phyloP scores from a whole-genome alignment of 2,888 invertebrate genomes.

The Xylocampa areola region DNA sequence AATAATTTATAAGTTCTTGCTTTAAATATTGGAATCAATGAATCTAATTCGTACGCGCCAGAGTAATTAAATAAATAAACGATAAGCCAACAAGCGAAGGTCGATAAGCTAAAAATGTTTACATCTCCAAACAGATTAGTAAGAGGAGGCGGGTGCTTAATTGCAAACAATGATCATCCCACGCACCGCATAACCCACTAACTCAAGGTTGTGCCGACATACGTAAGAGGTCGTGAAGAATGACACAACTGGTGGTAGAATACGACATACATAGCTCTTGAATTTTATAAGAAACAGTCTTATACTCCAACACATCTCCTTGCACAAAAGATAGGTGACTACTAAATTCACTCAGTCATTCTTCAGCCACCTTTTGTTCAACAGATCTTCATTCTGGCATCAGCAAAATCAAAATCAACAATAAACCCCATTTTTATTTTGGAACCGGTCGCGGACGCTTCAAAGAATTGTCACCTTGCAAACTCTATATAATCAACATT shows the following conservation, averaged over 20 bases:
- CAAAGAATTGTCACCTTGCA: slow-evolving; percentile 10
- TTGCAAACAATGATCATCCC: slow-evolving; percentile 56
- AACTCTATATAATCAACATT: slow-evolving; percentile 9
- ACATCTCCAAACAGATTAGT: slow-evolving; percentile 27
- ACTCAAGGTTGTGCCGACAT: slow-evolving; percentile 48
- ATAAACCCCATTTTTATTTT: slow-evolving; percentile 2
- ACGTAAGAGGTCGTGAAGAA: slow-evolving; percentile 45
- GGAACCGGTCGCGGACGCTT: slow-evolving; percentile 4
- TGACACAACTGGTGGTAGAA: slow-evolving; percentile 47
- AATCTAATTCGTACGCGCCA: too few relatives aligned
- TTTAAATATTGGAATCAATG: background rate
- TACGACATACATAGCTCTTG: slow-evolving; percentile 9
- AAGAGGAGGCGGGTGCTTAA: slow-evolving; percentile 40
- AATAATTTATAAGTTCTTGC: too few relatives aligned
- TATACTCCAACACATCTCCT: too few relatives aligned
- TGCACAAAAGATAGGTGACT: too few relatives aligned
- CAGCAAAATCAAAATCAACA: too few relatives aligned
- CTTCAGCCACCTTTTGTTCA: too few relatives aligned
- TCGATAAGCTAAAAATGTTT: slow-evolving; percentile 26
- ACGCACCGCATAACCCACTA: slow-evolving; percentile 40
- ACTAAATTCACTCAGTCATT: too few relatives aligned
- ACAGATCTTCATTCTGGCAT: background rate
- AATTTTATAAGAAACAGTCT: too few relatives aligned
- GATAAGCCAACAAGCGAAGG: too few relatives aligned
- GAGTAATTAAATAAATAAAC: too few relatives aligned